A percentile compares a stretch with the other conserved stretches of the same genome.
Conservation (phyloP, 2,888 invertebrate genomes). For the Watsonalla binaria region DNA sequence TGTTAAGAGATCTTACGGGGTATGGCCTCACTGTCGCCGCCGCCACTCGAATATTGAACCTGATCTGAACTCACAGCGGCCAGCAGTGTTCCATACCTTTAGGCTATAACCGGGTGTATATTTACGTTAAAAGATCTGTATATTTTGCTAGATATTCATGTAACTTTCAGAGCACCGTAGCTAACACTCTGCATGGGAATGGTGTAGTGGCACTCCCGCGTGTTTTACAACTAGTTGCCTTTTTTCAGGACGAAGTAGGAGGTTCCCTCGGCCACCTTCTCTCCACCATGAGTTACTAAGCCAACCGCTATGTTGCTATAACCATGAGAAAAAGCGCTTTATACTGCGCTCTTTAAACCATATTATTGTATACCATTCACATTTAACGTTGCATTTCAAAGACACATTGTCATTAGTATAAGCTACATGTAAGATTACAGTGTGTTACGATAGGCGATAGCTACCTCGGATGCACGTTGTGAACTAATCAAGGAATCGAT, state of each 20-base stretch:
- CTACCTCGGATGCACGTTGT: conserved; percentile 51
- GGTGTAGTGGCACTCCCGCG: conserved; percentile 33
- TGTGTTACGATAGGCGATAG: conserved; percentile 33
- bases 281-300: conserved; percentile 81
- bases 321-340: conserved; percentile 42
- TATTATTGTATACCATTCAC: conserved; percentile 27
- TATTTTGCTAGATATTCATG: conserved; percentile 69
- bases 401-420: conserved; percentile 42
- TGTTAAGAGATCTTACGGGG: conserved; percentile 36
- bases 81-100: conserved; percentile 33
- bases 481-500: conserved; percentile 48
- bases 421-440: conserved; percentile 23
- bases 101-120: conserved; percentile 47
- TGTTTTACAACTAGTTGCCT: conserved; percentile 64
- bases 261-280: conserved; percentile 82
- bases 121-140: conserved; percentile 65
- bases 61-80: conserved; percentile 13
- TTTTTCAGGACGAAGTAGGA: conserved; percentile 84
- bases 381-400: conserved; percentile 49
- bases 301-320: conserved; percentile 37
- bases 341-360: conserved; percentile 42
- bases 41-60: conserved; percentile 10
- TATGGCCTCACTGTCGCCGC: conserved; percentile 24
- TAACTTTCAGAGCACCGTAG: conserved; percentile 64
- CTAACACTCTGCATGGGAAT: conserved; percentile 64